Base-by-base conservation (phyloP, 2,797 vertebrate genomes). In the Salmo trutta region DNA sequence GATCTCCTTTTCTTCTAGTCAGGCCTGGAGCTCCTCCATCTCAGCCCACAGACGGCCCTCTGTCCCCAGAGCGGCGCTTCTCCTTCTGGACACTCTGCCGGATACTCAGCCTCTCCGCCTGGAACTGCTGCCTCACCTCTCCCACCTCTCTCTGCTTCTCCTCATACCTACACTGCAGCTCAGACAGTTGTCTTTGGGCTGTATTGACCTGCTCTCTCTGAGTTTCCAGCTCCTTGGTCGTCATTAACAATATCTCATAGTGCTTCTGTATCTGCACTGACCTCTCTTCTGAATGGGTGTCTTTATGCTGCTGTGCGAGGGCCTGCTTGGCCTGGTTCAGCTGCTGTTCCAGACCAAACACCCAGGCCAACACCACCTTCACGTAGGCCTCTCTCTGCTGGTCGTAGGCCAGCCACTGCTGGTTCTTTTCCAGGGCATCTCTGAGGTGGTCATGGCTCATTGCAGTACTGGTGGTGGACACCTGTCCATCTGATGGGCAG, bases 361-460 rank as follows among this genome's bases (percentile, higher is more conserved):
- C 94, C 83, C 93, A 94, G 84, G 88, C 93, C 90, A 95, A 86
- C 80, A 95, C 81, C 56, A 89, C 93, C 87, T 89, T 94, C 73
- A 97, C 93, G 10, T 94, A 96, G 27, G 81, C 87, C 74, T 95
- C 97, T 80, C 96, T 94, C 87, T 96, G 95, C 91, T 96, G 95
- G 91, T 98, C 96, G 79, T 97, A 97, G 47, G 95, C 90, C 80
- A 96, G 92, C 96, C 96, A 96, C 86, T 96, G 94, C 51, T 94
- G 93, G 86, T 96, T 97, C 86, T 97, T 97, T 88, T 96, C 95
- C 86, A 98, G 91, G 78, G 95, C 97, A 87, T 97, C 95, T 90
- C 84, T 92, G 71, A 96, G 85, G 16, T 93, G 90, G 33, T 87
- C 87, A 88, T 95, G 91, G 66, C 95, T 75, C 77, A 94, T 89